Evolutionary conservation across 2,797 vertebrate genomes (phyloP).

Genomic region (Aplochiton taeniatus): DNA sequence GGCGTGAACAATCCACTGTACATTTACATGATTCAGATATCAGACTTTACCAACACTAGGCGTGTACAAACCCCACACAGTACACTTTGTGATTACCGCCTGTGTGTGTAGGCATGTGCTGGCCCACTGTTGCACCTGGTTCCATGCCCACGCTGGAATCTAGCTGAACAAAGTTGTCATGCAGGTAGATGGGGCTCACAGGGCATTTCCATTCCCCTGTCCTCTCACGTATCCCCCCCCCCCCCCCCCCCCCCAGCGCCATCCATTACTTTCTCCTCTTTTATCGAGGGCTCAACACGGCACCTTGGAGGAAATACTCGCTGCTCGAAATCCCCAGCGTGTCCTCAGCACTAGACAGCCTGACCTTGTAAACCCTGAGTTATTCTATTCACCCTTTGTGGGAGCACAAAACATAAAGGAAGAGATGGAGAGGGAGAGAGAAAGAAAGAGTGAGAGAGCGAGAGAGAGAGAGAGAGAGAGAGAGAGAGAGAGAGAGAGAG

Average conservation of each 20-base stretch:
- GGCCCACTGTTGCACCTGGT: too few species aligned
- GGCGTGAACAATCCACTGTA: too few species aligned
- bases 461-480: slow-evolving; percentile 28
- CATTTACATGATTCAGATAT: too few species aligned
- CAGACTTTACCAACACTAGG: too few species aligned
- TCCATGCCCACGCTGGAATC: slow-evolving; percentile 13
- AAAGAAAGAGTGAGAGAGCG: slow-evolving; percentile 37
- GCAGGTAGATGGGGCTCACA: slow-evolving; percentile 40
- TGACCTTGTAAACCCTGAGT: slow-evolving; percentile 83
- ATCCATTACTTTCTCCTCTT: slow-evolving; percentile 63
- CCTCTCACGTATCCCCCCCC: slow-evolving; percentile 51
- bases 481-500: slow-evolving; percentile 25
- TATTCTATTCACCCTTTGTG: slow-evolving; percentile 76
- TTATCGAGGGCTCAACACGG: slow-evolving; percentile 66
- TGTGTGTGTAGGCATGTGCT: not conserved
- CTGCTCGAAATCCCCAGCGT: slow-evolving; percentile 60
- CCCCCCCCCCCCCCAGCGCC: slow-evolving; percentile 17
- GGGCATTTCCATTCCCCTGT: slow-evolving; percentile 55
- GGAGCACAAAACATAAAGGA: slow-evolving; percentile 48
- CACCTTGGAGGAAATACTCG: slow-evolving; percentile 70
- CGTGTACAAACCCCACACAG: too few species aligned
- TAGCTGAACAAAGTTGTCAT: slow-evolving; percentile 40
- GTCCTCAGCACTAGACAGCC: slow-evolving; percentile 68
- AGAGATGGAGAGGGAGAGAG: not conserved
- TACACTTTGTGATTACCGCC: too few species aligned